phyloP scores from a whole-genome alignment of 2,888 invertebrate genomes.

The Epsilonema sp. region DNA sequence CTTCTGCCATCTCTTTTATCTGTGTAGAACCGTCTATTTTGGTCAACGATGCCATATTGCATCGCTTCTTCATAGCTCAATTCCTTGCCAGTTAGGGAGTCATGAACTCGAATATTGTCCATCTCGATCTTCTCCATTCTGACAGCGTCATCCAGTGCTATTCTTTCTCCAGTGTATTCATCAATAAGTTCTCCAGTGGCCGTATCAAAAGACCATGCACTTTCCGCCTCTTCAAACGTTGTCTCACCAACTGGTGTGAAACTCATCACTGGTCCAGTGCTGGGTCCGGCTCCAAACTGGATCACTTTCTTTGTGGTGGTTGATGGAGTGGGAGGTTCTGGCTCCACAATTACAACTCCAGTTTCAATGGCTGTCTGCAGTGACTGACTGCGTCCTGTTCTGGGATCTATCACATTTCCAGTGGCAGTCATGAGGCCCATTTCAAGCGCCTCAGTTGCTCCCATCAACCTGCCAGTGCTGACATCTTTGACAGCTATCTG shows the following conservation, averaged over 20 bases:
- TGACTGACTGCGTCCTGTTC: conserved; percentile 35
- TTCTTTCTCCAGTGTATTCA: conserved; percentile 41
- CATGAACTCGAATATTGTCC: conserved; percentile 42
- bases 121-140: conserved; percentile 21
- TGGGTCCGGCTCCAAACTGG: conserved; percentile 2
- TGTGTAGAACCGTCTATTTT: conserved; percentile 17
- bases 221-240: conserved; percentile 2
- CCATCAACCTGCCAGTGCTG: conserved; percentile 40
- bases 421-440: conserved; percentile 51
- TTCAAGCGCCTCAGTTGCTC: conserved; percentile 40
- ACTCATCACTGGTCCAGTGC: conserved; percentile 1
- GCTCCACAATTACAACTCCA: background rate
- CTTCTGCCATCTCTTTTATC: conserved; percentile 1
- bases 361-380: conserved; percentile 1
- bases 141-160: conserved; percentile 47
- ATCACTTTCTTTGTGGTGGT: conserved; percentile 1
- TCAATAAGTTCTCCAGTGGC: conserved; percentile 52
- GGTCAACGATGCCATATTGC: conserved; percentile 26
- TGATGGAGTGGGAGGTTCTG: background rate
- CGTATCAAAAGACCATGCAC: conserved; percentile 38
- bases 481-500: conserved; percentile 60
- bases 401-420: conserved; percentile 44
- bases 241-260: background rate
- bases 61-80: conserved; percentile 29
- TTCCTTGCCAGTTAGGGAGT: conserved; percentile 46